These are phyloP conservation scores for Panthera leo DNA, from an alignment of 2,113 vertebrate genomes.

Conservation along the genomic window DNA sequence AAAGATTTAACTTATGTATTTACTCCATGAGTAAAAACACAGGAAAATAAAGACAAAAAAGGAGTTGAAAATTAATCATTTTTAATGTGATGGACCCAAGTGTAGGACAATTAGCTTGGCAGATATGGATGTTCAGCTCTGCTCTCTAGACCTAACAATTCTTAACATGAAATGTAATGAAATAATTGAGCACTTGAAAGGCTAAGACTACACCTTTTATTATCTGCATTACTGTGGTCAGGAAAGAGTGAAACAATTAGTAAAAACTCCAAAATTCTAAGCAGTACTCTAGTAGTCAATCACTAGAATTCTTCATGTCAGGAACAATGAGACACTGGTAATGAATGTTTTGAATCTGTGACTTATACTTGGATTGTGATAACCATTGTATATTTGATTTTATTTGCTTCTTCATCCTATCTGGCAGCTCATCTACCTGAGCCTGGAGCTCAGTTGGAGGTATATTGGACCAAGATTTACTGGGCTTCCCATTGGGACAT, in stretches of 20 bases:
- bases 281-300: background rate
- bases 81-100: background rate
- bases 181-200: background rate
- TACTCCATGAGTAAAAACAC: background rate
- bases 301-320: background rate
- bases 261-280: conserved; percentile 19
- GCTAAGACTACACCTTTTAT: background rate
- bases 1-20: background rate
- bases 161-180: background rate
- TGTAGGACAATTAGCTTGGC: background rate
- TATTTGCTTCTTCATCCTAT: background rate
- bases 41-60: background rate
- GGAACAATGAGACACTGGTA: background rate
- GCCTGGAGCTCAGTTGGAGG: background rate
- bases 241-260: background rate
- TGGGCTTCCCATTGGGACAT: background rate
- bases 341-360: background rate
- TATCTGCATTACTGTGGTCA: background rate
- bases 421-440: background rate
- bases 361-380: background rate
- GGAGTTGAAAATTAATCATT: background rate
- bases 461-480: background rate
- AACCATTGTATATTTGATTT: background rate
- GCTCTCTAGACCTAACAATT: background rate
- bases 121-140: background rate